These are phyloP conservation scores for Philaethria dido DNA, from an alignment of 2,888 invertebrate species.

Conservation along the genomic window DNA sequence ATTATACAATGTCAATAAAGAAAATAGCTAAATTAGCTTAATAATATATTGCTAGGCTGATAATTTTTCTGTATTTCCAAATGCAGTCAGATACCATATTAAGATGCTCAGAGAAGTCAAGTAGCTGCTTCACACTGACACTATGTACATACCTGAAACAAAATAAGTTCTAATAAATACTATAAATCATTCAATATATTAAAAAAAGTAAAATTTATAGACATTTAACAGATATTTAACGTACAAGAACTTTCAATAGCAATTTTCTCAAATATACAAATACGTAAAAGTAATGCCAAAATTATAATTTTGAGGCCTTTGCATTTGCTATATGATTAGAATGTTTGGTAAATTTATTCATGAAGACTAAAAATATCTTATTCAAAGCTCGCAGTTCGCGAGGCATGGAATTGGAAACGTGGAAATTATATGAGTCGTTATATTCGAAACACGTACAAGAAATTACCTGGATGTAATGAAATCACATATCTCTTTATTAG, in stretches of 20 bases:
- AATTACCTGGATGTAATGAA: slow-evolving; percentile 11
- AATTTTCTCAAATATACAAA: neutral
- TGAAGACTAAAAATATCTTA: slow-evolving; percentile 39
- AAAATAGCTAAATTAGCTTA: too few species aligned
- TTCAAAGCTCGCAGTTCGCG: slow-evolving; percentile 32
- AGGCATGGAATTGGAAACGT: slow-evolving; percentile 36
- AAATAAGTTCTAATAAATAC: slow-evolving; percentile 8
- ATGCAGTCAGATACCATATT: neutral
- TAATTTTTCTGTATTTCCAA: neutral
- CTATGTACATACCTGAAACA: slow-evolving; percentile 12
- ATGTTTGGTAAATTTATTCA: slow-evolving; percentile 40
- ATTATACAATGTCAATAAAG: too few species aligned
- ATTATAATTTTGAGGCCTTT: neutral
- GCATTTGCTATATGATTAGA: slow-evolving; percentile 34
- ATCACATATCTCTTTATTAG: neutral
- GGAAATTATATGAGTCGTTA: slow-evolving; percentile 28
- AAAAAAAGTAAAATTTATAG: too few species aligned
- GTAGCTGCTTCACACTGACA: neutral
- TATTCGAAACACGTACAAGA: slow-evolving; percentile 28
- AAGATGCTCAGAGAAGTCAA: neutral
- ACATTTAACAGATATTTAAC: too few species aligned
- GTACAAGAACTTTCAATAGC: too few species aligned
- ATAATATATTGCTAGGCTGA: neutral
- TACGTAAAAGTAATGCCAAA: neutral
- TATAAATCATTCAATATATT: neutral